These are phyloP conservation scores for Sisor rabdophorus DNA, from an alignment of 2,113 vertebrate genomes.

Conservation along the genomic window DNA sequence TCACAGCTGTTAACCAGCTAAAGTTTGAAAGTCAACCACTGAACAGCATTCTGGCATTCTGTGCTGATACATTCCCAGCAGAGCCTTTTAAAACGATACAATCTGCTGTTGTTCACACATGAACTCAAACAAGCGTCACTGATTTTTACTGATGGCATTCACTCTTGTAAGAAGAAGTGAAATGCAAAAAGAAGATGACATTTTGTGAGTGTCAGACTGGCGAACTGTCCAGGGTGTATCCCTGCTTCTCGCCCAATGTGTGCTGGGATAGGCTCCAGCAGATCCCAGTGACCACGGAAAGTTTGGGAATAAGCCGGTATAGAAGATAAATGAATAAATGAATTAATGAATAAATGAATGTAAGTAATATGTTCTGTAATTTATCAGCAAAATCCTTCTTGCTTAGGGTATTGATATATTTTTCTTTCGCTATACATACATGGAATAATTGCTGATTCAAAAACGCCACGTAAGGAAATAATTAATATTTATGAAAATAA, in stretches of 20 bases:
- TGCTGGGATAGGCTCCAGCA: too few relatives aligned
- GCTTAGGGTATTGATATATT: background rate
- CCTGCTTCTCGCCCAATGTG: too few relatives aligned
- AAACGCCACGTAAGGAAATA: slow-evolving; percentile 50
- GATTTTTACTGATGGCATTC: slow-evolving; percentile 22
- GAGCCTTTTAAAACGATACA: slow-evolving; percentile 20
- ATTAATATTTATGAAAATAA: slow-evolving; percentile 51
- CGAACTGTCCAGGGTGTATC: too few relatives aligned
- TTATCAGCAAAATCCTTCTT: slow-evolving; percentile 24
- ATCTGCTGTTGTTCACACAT: background rate
- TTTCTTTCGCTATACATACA: background rate
- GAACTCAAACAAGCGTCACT: background rate
- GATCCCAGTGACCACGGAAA: too few relatives aligned
- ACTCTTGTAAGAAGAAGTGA: background rate
- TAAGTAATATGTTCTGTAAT: slow-evolving; percentile 24
- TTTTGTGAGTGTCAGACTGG: too few relatives aligned
- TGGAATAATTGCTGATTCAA: slow-evolving; percentile 46
- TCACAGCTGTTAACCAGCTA: slow-evolving; percentile 37
- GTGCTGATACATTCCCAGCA: slow-evolving; percentile 10
- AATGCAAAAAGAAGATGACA: slow-evolving; percentile 18
- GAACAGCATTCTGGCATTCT: slow-evolving; percentile 15
- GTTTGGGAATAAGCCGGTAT: too few relatives aligned
- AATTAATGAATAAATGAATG: too few relatives aligned
- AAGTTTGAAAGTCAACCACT: slow-evolving; percentile 44
- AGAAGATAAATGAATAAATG: too few relatives aligned